Base-by-base conservation (phyloP, 2,797 vertebrate species). In the Sparus aurata region DNA sequence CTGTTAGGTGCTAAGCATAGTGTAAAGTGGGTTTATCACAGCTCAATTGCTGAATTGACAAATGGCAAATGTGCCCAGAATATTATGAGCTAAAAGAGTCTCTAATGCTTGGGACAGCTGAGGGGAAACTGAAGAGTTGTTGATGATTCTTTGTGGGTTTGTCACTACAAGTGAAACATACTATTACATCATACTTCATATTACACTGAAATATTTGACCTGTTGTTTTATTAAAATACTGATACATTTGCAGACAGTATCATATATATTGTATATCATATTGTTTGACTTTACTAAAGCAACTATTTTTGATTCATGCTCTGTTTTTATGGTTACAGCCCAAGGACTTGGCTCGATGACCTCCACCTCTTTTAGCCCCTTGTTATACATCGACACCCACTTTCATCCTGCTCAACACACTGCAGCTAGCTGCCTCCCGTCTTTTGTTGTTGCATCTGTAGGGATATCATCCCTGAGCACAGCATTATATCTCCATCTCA, bases 401-500 rank as follows among this genome's bases (percentile, higher is more conserved):
- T 59, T 73, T 76, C 82, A 54, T 68, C 71, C 55, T n/a, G 23
- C 77, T 60, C 72, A 43, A 20, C 77, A 47, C 20, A 13, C 49
- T 34, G 20, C 20, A 17, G 61, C 63, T 64, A 49, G 72, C 73
- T 38, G 64, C 59, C 54, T 71, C 17, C 57, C 27, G 12, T 74
- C 54, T 73, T 60, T 75, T 87, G 80, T 78, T 60, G 15, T 58
- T 70, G 76, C 69, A 61, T 77, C 67, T 82, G 73, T 69, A 70
- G 60, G 83, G 83, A 69, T 12, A 34, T 38, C 76, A 52, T 71
- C 81, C 75, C 82, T 15, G 69, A 85, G 64, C 53, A 15, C 43
- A 67, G 72, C 49, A 17, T 85, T 68, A 77, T 75, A 60, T 90
- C 90, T 92, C 85, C 73, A 85, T 88, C 77, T 75, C 70, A 3